Evolutionary conservation across 2,888 invertebrate genomes (phyloP), one percentile per base, ranked within the genome.

Genomic region (Drosophila dives): DNA sequence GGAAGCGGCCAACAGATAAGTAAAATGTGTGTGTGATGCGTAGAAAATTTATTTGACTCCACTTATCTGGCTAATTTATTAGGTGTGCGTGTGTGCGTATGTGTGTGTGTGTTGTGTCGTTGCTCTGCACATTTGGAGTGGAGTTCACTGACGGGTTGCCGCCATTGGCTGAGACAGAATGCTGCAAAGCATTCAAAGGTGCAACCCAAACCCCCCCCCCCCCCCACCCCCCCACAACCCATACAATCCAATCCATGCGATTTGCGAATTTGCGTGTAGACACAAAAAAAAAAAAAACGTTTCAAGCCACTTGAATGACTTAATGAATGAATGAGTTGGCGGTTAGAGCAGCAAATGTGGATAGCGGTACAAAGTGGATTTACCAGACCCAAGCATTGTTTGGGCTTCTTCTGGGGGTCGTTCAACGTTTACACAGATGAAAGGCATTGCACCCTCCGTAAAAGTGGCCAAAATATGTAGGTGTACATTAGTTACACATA

Each of bases 291-390:
- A 12, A 11, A 67, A 42, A 40, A 72, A 63, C 53, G 32, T 60
- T 83, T 83, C 79, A 83, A 71, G 75, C 68, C 56, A 71, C 79
- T 69, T 83, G 72, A 83, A 61, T 77, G 68, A 61, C 42, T 75
- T 86, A 83, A 88, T 83, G 89, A 88, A 60, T 62, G 72, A 50
- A 60, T 68, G 65, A 33, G 72, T 64, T 71, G 64, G 64, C 72
- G 53, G 71, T 53, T 38, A 62, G 59, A 45, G 62, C 33, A 62
- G 50, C 50, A 72, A 79, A 51, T 50, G 58, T 64, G 56, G 54
- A 42, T 36, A 63, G 42, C 38, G 49, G 53, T 29, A 26, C 59
- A 60, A 53, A 65, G 58, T 67, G 69, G 72, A 51, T 49, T 50
- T 11, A 36, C 45, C 45, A 51, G 56, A 29, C 29, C n/a, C 17